phyloP scores from a whole-genome alignment of 1,140 invertebrate species.

The Caenorhabditis brenneri region DNA sequence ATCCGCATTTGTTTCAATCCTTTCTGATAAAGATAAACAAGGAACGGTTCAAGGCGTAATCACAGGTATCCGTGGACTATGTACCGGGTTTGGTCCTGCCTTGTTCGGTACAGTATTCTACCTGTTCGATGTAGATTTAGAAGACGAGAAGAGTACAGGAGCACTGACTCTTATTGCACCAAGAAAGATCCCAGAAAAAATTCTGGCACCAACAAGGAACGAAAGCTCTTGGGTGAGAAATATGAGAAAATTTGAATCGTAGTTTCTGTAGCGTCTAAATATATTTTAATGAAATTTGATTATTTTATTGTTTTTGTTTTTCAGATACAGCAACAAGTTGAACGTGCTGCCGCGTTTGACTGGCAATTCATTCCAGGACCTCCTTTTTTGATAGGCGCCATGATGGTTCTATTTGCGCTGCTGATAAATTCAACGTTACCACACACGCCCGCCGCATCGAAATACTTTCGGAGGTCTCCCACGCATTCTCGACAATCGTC shows the following conservation, averaged over 20 bases:
- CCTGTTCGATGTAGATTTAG: slow-evolving; percentile 93
- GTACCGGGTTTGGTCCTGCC: slow-evolving; percentile 83
- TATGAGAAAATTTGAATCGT: neutral
- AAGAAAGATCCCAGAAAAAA: slow-evolving; percentile 43
- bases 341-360: slow-evolving; percentile 47
- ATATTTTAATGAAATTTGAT: neutral
- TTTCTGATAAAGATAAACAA: slow-evolving; percentile 93
- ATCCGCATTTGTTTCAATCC: slow-evolving; percentile 94
- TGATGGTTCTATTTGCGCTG: slow-evolving; percentile 92
- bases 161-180: neutral
- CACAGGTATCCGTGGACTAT: slow-evolving; percentile 76
- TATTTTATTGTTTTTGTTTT: slow-evolving; percentile 33
- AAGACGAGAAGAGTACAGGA: slow-evolving; percentile 45
- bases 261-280: too few relatives aligned
- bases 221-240: slow-evolving; percentile 47
- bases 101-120: slow-evolving; percentile 98
- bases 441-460: neutral
- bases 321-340: slow-evolving; percentile 20
- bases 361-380: slow-evolving; percentile 89
- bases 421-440: slow-evolving; percentile 75
- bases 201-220: slow-evolving; percentile 66
- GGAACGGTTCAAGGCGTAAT: slow-evolving; percentile 98
- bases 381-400: slow-evolving; percentile 96
- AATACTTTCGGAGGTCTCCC: slow-evolving; percentile 41
- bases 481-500: slow-evolving; percentile 45